phyloP scores from a whole-genome alignment of 1,140 invertebrate genomes.

The Dendrolimus kikuchii region DNA sequence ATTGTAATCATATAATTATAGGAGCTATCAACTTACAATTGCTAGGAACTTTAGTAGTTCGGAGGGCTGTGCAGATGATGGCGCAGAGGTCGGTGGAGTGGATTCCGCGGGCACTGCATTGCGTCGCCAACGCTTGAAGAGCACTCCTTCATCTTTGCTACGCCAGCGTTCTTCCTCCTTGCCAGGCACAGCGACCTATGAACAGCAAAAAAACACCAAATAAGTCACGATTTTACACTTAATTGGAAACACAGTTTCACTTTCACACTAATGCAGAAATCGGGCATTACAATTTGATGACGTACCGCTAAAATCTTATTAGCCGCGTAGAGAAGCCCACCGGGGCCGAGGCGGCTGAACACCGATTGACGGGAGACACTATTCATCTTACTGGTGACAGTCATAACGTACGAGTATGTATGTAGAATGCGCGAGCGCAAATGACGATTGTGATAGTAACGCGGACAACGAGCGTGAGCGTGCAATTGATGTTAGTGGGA shows the following conservation, averaged over 20 bases:
- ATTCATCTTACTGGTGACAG: conserved; percentile 69
- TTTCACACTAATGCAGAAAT: conserved; percentile 27
- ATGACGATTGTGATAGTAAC: conserved; percentile 27
- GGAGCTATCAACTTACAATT: conserved; percentile 59
- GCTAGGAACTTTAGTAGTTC: conserved; percentile 67
- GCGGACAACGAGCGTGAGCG: conserved; percentile 47
- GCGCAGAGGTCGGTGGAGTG: conserved; percentile 29
- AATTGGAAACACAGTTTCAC: conserved; percentile 26
- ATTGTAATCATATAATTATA: background rate
- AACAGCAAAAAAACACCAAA: conserved; percentile 55
- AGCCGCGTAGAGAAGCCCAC: conserved; percentile 57
- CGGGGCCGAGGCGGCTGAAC: conserved; percentile 57
- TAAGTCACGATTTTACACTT: conserved; percentile 41
- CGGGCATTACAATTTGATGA: conserved; percentile 39
- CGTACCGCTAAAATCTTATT: conserved; percentile 69
- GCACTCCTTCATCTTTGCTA: conserved; percentile 52
- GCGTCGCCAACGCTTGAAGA: conserved; percentile 60
- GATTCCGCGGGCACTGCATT: conserved; percentile 33
- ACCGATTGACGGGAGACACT: conserved; percentile 63
- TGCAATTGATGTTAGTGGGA: conserved; percentile 56
- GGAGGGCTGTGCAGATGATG: conserved; percentile 48
- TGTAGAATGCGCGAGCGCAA: conserved; percentile 34
- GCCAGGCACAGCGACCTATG: conserved; percentile 58
- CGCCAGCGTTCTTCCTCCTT: conserved; percentile 66
- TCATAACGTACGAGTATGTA: conserved; percentile 53